phyloP scores from a whole-genome alignment of 1,140 invertebrate species.

The Acromyrmex heyeri region DNA sequence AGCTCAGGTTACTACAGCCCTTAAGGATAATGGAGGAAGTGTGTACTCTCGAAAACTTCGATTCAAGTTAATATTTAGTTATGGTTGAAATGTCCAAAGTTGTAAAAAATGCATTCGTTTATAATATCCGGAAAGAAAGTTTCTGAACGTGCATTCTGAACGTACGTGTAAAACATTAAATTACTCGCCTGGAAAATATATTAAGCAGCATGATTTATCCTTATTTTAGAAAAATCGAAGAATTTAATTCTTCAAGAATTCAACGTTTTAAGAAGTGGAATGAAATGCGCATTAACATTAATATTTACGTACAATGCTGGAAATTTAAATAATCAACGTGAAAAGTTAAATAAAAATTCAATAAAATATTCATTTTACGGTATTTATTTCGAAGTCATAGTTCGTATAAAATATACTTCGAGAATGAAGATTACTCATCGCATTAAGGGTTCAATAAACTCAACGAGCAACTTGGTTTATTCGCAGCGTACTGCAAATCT shows the following conservation, averaged over 20 bases:
- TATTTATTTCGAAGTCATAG: background rate
- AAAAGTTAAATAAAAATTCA: background rate
- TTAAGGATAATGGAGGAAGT: constrained; percentile 40
- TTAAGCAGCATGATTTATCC: background rate
- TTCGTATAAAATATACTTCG: background rate
- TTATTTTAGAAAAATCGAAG: background rate
- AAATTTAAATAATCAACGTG: background rate
- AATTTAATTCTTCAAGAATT: background rate
- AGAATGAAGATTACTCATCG: constrained; percentile 7
- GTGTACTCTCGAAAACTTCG: constrained; percentile 48
- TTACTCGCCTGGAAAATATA: background rate
- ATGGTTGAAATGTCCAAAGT: background rate
- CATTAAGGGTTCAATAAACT: background rate
- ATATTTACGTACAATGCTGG: constrained; percentile 12
- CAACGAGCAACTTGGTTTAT: background rate
- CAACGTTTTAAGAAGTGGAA: background rate
- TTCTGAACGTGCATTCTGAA: background rate
- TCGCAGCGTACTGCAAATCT: background rate
- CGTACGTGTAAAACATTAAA: background rate
- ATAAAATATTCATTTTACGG: background rate
- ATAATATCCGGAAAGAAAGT: background rate
- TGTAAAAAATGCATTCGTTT: constrained; percentile 12
- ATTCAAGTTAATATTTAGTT: constrained; percentile 26
- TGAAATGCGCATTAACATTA: background rate
- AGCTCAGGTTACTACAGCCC: constrained; percentile 32